Conservation (phyloP, 1,140 invertebrate genomes). For the Ladona fulva region DNA sequence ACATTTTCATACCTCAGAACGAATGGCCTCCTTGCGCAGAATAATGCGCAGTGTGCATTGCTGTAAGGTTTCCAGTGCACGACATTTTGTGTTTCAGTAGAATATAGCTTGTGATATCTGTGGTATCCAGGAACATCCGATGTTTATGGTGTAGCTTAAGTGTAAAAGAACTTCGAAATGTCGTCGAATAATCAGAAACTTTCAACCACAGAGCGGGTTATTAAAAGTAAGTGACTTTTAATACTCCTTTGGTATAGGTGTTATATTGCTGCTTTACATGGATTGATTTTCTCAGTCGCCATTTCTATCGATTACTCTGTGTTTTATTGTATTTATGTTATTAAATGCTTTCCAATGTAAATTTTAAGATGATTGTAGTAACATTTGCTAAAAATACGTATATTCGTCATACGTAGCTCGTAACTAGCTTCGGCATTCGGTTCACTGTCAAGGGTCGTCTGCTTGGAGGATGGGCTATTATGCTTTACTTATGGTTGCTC, state of each 20-base stretch:
- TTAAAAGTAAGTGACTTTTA: conserved; percentile 53
- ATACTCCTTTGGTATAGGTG: neutral
- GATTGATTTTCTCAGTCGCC: conserved; percentile 3
- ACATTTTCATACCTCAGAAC: neutral
- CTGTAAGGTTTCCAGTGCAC: conserved; percentile 3
- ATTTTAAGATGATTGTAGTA: neutral
- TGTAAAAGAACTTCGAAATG: conserved; percentile 34
- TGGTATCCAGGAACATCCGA: conserved; percentile 7
- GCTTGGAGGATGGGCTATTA: neutral
- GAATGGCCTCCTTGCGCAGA: neutral
- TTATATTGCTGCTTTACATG: conserved; percentile 1
- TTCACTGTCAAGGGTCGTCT: conserved; percentile 7
- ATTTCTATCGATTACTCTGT: conserved; percentile 10
- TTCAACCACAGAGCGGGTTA: conserved; percentile 60
- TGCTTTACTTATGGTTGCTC: neutral
- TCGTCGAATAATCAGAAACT: conserved; percentile 53
- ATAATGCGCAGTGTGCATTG: neutral
- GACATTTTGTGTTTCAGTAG: conserved; percentile 9
- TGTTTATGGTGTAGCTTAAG: conserved; percentile 6
- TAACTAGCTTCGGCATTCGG: neutral
- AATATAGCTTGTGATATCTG: conserved; percentile 6
- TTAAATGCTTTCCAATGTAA: neutral
- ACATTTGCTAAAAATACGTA: neutral
- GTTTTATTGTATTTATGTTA: neutral
- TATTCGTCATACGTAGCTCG: conserved; percentile 5